A percentile compares a stretch with the other conserved stretches of the same genome.
Conservation (phyloP, 2,797 vertebrate genomes). For the Acrossocheilus fasciatus region DNA sequence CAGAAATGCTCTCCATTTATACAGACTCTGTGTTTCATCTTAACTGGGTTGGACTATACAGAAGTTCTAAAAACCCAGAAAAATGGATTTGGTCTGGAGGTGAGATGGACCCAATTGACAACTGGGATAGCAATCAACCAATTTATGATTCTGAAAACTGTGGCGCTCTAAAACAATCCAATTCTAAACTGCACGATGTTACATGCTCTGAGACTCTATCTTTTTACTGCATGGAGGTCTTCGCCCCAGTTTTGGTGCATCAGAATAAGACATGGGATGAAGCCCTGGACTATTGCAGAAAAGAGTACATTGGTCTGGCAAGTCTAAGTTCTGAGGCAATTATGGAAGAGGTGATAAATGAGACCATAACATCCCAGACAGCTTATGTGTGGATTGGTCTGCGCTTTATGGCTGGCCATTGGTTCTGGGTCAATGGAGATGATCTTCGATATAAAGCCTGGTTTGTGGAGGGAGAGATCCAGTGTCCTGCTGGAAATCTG, state of each 20-base stretch:
- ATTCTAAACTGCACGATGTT: background rate
- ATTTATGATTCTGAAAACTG: rapidly evolving
- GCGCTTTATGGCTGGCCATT: constrained; percentile 12
- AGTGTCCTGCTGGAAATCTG: background rate
- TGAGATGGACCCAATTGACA: background rate
- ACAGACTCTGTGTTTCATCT: rapidly evolving
- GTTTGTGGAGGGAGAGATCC: background rate
- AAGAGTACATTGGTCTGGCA: background rate
- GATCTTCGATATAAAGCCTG: background rate
- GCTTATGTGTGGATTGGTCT: constrained; percentile 16
- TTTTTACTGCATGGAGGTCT: constrained; percentile 9
- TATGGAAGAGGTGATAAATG: background rate
- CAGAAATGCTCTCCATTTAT: background rate
- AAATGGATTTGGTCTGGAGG: background rate
- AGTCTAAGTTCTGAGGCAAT: background rate
- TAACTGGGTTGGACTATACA: background rate
- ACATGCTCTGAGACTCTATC: background rate
- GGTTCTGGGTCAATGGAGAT: constrained; percentile 13
- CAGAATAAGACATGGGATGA: constrained; percentile 10
- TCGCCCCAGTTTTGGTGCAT: background rate
- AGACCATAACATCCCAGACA: background rate
- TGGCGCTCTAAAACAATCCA: rapidly evolving
- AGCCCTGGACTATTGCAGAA: background rate
- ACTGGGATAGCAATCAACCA: background rate
- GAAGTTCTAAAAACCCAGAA: background rate